A percentile compares a stretch with the other conserved stretches of the same genome.
These are phyloP conservation scores for Hippocampus mohnikei DNA, from an alignment of 2,113 vertebrate genomes.

Conservation along the genomic window DNA sequence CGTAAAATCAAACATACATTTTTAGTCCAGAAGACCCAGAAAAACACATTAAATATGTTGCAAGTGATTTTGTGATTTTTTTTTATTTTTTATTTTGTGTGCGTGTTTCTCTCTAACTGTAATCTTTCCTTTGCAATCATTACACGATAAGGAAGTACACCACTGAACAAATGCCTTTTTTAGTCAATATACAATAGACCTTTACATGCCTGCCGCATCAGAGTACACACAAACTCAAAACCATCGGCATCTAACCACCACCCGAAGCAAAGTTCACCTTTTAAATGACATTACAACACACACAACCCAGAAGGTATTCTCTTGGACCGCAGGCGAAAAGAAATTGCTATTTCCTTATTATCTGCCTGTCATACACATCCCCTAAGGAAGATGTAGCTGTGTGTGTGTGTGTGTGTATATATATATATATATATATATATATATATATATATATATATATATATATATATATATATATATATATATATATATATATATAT, in stretches of 20 bases:
- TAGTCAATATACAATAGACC: conserved; percentile 14
- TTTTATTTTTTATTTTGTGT: too few species aligned
- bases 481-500: too few species aligned
- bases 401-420: too few species aligned
- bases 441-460: too few species aligned
- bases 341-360: conserved; percentile 13
- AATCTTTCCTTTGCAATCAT: not conserved
- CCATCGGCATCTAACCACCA: conserved; percentile 23
- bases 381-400: not conserved
- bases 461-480: too few species aligned
- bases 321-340: not conserved
- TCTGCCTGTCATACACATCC: conserved; percentile 20
- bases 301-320: conserved; percentile 36
- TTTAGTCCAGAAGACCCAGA: not conserved
- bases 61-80: not conserved
- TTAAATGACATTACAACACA: conserved; percentile 29
- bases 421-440: too few species aligned
- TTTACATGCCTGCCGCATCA: conserved; percentile 13
- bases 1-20: not conserved
- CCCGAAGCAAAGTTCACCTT: conserved; percentile 54
- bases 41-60: not conserved
- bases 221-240: conserved; percentile 11
- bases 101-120: not conserved
- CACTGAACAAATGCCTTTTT: conserved; percentile 12
- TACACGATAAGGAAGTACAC: conserved; percentile 13